Percentiles rank a stretch among this genome's conserved stretches.
These are phyloP conservation scores for Luperina nickerlii DNA, from an alignment of 2,888 invertebrate genomes.

Conservation along the genomic window DNA sequence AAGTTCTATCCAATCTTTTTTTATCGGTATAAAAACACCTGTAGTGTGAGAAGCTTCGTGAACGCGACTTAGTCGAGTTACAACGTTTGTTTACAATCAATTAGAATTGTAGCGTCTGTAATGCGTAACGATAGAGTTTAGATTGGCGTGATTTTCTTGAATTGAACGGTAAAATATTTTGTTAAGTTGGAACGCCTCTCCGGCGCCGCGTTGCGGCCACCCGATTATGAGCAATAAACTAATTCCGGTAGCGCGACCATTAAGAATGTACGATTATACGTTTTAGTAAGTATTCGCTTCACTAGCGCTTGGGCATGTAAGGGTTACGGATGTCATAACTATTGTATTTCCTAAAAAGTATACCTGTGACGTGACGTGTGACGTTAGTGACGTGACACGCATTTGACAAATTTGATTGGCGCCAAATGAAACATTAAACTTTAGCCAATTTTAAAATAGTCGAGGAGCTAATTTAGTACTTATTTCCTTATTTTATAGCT, in stretches of 20 bases:
- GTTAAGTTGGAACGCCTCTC: slow-evolving; percentile 82
- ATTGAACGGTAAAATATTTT: slow-evolving; percentile 62
- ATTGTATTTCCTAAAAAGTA: slow-evolving; percentile 60
- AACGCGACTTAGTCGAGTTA: slow-evolving; percentile 69
- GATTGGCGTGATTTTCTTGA: slow-evolving; percentile 40
- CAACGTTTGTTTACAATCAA: slow-evolving; percentile 57
- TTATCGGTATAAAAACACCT: slow-evolving; percentile 82
- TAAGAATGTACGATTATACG: slow-evolving; percentile 83
- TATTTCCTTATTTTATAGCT: slow-evolving; percentile 19
- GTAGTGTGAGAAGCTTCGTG: slow-evolving; percentile 84
- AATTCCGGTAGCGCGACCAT: slow-evolving; percentile 88
- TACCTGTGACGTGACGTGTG: slow-evolving; percentile 27
- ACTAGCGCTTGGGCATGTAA: slow-evolving; percentile 58
- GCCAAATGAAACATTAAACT: slow-evolving; percentile 44
- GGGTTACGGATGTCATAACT: slow-evolving; percentile 65
- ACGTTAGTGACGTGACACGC: slow-evolving; percentile 50
- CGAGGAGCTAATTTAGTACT: slow-evolving; percentile 10
- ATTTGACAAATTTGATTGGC: slow-evolving; percentile 58
- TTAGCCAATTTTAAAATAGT: slow-evolving; percentile 19
- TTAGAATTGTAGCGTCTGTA: slow-evolving; percentile 41
- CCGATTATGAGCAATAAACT: slow-evolving; percentile 88
- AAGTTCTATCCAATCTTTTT: slow-evolving; percentile 76
- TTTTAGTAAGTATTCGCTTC: slow-evolving; percentile 72
- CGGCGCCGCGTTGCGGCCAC: slow-evolving; percentile 86
- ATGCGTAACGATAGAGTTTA: slow-evolving; percentile 63